A percentile compares a stretch with the other conserved stretches of the same genome.
Evolutionary conservation across 2,888 invertebrate species (phyloP).

Genomic region (Nomada fucata): DNA sequence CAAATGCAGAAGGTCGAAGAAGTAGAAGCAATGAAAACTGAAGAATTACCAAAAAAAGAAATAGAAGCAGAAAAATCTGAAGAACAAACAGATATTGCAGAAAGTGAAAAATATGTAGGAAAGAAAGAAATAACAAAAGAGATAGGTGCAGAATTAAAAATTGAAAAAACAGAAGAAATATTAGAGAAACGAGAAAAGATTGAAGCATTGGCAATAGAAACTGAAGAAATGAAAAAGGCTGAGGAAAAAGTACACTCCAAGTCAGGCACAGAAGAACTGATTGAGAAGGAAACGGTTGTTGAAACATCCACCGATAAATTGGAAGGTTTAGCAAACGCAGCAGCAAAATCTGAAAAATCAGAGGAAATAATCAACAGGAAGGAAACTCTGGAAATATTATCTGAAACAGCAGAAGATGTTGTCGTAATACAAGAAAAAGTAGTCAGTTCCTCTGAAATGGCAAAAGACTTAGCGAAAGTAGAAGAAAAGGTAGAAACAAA

Average conservation of each 20-base stretch:
- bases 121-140: background rate
- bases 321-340: background rate
- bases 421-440: slow-evolving; percentile 23
- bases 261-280: background rate
- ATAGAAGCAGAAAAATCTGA: background rate
- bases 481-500: slow-evolving; percentile 5
- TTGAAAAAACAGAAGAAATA: background rate
- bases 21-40: background rate
- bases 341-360: background rate
- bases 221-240: too few species aligned
- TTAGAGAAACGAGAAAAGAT: background rate
- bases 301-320: background rate
- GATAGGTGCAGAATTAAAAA: background rate
- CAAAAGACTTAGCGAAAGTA: background rate
- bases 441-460: background rate
- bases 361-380: background rate
- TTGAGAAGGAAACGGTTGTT: background rate
- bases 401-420: slow-evolving; percentile 10
- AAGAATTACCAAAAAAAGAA: background rate
- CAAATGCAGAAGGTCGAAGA: background rate
- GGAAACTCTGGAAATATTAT: background rate
- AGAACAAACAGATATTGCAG: background rate
- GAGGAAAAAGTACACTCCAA: background rate
- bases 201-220: background rate
- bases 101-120: background rate